Percentiles rank a stretch among this genome's conserved stretches.
These are phyloP conservation scores for Sinocyclocheilus anshuiensis DNA, from an alignment of 2,113 vertebrate genomes.

Conservation along the genomic window DNA sequence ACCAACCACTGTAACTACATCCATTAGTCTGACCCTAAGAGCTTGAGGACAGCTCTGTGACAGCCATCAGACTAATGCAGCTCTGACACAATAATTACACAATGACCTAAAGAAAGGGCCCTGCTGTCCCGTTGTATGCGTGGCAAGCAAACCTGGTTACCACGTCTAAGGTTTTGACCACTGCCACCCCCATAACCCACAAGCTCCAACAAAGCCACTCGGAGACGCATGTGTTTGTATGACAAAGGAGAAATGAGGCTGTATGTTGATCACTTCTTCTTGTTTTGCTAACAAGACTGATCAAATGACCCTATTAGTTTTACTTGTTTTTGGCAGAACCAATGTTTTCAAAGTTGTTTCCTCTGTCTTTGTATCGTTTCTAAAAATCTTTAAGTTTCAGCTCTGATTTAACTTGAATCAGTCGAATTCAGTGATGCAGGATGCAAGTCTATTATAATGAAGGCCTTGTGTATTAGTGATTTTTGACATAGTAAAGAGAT, in stretches of 20 bases:
- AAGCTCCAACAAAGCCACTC: conserved; percentile 16
- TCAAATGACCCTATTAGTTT: neutral
- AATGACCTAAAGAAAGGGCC: conserved; percentile 72
- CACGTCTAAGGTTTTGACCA: conserved; percentile 28
- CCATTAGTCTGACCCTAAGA: conserved; percentile 82
- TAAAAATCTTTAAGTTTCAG: neutral
- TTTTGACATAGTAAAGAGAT: neutral
- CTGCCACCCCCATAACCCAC: conserved; percentile 18
- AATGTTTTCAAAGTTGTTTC: neutral
- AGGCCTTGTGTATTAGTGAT: neutral
- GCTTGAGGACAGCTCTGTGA: conserved; percentile 71
- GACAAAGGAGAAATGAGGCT: neutral
- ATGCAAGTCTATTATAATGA: neutral
- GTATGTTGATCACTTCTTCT: neutral
- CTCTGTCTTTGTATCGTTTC: neutral
- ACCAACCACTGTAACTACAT: conserved; percentile 82
- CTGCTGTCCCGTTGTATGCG: conserved; percentile 46
- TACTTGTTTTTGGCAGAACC: neutral
- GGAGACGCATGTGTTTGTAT: neutral
- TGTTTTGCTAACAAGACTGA: neutral
- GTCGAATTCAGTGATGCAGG: neutral
- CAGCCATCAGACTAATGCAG: conserved; percentile 87
- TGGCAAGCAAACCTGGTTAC: conserved; percentile 44
- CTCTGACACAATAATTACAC: conserved; percentile 85
- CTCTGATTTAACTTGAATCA: neutral